A percentile compares a stretch with the other conserved stretches of the same genome.
phyloP scores from a whole-genome alignment of 2,888 invertebrate genomes.

The Drosophila tripunctata region DNA sequence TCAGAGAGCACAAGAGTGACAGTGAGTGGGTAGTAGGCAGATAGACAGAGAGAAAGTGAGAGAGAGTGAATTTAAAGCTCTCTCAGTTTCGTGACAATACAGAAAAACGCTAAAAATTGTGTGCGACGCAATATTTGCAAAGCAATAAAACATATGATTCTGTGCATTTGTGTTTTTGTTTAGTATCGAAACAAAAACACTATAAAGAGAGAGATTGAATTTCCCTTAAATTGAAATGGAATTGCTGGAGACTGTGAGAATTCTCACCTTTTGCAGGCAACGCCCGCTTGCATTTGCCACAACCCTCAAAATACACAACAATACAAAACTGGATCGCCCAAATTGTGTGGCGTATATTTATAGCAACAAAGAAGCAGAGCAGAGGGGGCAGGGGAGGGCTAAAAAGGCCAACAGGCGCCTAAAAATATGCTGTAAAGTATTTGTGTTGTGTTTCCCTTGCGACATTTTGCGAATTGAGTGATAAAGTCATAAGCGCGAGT shows the following conservation, averaged over 20 bases:
- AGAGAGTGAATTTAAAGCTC: slow-evolving; percentile 1
- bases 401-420: slow-evolving; percentile 30
- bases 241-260: slow-evolving; percentile 29
- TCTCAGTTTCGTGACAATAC: slow-evolving; percentile 19
- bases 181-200: slow-evolving; percentile 39
- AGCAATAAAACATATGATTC: slow-evolving; percentile 69
- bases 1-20: not conserved
- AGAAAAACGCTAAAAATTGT: slow-evolving; percentile 50
- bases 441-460: slow-evolving; percentile 12
- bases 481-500: slow-evolving; percentile 32
- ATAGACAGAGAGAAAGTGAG: not conserved
- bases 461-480: slow-evolving; percentile 19
- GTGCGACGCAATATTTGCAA: slow-evolving; percentile 68
- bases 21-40: not conserved
- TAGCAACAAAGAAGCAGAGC: slow-evolving; percentile 38
- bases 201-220: slow-evolving; percentile 32
- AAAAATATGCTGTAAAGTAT: slow-evolving; percentile 52
- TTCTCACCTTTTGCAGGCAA: not conserved
- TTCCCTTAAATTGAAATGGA: slow-evolving; percentile 51
- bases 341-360: slow-evolving; percentile 59
- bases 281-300: not conserved
- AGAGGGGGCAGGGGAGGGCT: not conserved
- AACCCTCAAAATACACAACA: not conserved
- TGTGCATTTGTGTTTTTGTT: slow-evolving; percentile 23
- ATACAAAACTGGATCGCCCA: slow-evolving; percentile 5